A percentile compares a stretch with the other conserved stretches of the same genome.
phyloP scores from a whole-genome alignment of 2,888 invertebrate species.

The Melipona beecheii region DNA sequence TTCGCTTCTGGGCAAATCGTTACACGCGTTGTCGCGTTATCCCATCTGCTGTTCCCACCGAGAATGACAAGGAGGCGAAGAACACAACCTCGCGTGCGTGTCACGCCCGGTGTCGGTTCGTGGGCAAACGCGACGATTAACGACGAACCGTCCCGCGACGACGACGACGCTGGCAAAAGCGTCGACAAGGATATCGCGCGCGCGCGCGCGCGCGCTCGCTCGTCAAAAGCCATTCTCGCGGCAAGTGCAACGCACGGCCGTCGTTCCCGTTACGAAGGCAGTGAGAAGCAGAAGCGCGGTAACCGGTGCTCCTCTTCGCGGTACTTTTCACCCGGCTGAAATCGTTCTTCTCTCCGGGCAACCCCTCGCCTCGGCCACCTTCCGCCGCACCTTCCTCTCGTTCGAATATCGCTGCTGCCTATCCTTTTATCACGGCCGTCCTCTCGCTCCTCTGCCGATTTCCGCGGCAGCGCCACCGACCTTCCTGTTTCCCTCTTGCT shows the following conservation, averaged over 20 bases:
- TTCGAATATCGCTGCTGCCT: constrained; percentile 23
- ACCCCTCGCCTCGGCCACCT: constrained; percentile 47
- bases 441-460: constrained; percentile 43
- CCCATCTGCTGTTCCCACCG: background rate
- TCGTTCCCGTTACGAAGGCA: constrained; percentile 44
- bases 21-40: background rate
- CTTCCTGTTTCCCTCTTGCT: constrained; percentile 59
- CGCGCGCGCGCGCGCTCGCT: background rate
- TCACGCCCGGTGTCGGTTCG: background rate
- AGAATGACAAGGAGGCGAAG: constrained; percentile 2
- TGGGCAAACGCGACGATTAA: constrained; percentile 35
- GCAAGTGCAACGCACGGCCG: constrained; percentile 27
- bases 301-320: constrained; percentile 46
- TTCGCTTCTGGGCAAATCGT: constrained; percentile 7
- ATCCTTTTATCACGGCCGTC: constrained; percentile 44
- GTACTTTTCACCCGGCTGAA: constrained; percentile 62
- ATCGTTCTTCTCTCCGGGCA: constrained; percentile 44
- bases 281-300: constrained; percentile 18
- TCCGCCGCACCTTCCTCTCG: constrained; percentile 19
- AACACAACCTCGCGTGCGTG: background rate
- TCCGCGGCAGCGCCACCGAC: constrained; percentile 72
- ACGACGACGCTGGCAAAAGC: constrained; percentile 30
- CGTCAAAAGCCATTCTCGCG: constrained; percentile 54
- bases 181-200: constrained; percentile 36
- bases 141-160: constrained; percentile 40